Evolutionary conservation across 2,113 vertebrate genomes (phyloP).

Genomic region (Microcebus murinus): DNA sequence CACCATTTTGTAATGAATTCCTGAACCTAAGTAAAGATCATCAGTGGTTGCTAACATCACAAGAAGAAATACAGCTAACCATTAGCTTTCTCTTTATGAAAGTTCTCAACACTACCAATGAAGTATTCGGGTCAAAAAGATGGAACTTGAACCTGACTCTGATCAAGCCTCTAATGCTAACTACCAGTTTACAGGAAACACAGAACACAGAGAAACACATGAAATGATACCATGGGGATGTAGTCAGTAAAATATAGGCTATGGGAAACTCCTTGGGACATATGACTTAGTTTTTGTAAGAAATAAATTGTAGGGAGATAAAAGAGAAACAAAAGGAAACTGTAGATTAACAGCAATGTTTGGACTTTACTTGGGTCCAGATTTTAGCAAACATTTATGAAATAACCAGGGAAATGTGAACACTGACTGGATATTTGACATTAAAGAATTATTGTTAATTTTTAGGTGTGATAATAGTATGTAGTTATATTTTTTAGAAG

Average conservation of each 20-base stretch:
- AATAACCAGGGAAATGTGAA: constrained; percentile 39
- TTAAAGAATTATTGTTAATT: constrained; percentile 33
- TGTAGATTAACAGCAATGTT: constrained; percentile 1
- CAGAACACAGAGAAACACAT: neutral
- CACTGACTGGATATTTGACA: constrained; percentile 42
- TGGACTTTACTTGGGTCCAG: neutral
- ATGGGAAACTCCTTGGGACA: neutral
- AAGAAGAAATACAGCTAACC: neutral
- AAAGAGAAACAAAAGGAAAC: neutral
- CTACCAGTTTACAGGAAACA: neutral
- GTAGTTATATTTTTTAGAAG: neutral
- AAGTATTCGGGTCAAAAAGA: neutral
- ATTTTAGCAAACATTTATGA: constrained; percentile 40
- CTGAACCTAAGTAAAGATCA: constrained; percentile 28
- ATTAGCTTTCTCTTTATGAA: constrained; percentile 50
- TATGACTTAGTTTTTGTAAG: neutral
- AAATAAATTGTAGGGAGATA: neutral
- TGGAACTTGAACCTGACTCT: constrained; percentile 24
- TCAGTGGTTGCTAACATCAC: neutral
- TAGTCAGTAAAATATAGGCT: neutral
- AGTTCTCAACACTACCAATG: neutral
- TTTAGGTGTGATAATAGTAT: neutral
- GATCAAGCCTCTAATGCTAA: neutral
- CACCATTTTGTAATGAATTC: constrained; percentile 39
- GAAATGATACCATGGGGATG: neutral